phyloP scores from a whole-genome alignment of 2,797 vertebrate species.

The Premnoplex brunnescens region DNA sequence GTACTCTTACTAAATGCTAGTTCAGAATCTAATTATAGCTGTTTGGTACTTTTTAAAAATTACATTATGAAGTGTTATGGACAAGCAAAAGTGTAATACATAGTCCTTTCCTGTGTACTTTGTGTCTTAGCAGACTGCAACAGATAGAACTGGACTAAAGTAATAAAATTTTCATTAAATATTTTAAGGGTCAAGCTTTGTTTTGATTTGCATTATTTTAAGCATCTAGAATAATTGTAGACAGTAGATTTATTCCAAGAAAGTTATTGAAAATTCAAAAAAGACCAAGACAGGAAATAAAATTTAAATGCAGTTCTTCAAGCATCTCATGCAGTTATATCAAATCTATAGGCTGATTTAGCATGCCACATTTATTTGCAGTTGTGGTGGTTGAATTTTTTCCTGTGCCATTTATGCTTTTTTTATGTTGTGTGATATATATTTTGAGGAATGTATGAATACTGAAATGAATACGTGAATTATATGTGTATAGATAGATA shows the following conservation, averaged over 20 bases:
- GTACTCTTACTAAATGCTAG: constrained; percentile 2
- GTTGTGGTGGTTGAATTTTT: background rate
- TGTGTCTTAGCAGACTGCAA: background rate
- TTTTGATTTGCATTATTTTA: background rate
- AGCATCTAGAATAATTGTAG: background rate
- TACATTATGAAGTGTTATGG: constrained; percentile 11
- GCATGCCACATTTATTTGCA: background rate
- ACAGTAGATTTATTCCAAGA: background rate
- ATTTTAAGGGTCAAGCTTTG: background rate
- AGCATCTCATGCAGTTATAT: background rate
- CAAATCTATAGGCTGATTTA: background rate
- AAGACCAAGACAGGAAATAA: background rate
- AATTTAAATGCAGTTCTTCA: background rate
- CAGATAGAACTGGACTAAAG: background rate
- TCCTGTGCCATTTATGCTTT: background rate
- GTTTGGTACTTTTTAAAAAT: constrained; percentile 4
- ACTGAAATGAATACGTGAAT: background rate
- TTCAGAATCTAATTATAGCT: constrained; percentile 50
- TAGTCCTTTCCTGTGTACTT: background rate
- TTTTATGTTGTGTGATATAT: background rate
- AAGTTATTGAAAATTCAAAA: background rate
- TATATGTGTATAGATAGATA: background rate
- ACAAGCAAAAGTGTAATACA: background rate
- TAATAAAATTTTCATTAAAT: background rate
- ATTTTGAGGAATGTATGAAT: background rate